Percentiles rank a stretch among this genome's conserved stretches.
Evolutionary conservation across 2,113 vertebrate genomes (phyloP).

Genomic region (Isichthys henryi): DNA sequence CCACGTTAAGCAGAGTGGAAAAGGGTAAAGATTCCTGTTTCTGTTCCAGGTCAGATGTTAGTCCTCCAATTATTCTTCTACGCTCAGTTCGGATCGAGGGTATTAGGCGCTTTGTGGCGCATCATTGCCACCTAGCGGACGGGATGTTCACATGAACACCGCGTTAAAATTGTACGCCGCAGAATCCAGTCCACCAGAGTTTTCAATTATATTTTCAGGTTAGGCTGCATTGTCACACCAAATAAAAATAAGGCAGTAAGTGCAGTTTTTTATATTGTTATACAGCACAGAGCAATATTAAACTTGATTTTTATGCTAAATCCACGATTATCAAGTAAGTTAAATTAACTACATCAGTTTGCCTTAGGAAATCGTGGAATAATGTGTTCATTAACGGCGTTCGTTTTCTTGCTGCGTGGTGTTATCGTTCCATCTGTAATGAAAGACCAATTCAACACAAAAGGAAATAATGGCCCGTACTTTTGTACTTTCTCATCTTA

Average conservation of each 20-base stretch:
- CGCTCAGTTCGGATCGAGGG: not conserved
- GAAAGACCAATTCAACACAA: not conserved
- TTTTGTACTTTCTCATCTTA: not conserved
- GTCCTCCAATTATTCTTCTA: not conserved
- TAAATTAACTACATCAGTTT: not conserved
- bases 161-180: not conserved
- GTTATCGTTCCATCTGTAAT: not conserved
- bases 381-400: not conserved
- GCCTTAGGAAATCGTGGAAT: not conserved
- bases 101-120: not conserved
- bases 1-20: not conserved
- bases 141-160: not conserved
- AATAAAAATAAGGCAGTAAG: not conserved
- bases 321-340: not conserved
- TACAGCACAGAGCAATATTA: not conserved
- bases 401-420: not conserved
- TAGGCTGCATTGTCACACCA: not conserved
- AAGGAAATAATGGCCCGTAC: not conserved
- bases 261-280: not conserved
- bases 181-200: not conserved
- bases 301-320: not conserved
- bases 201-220: not conserved
- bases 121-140: not conserved
- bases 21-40: not conserved
- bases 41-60: conserved; percentile 9